Base-by-base conservation (phyloP, 1,140 invertebrate species). In the Teleogryllus occipitalis region DNA sequence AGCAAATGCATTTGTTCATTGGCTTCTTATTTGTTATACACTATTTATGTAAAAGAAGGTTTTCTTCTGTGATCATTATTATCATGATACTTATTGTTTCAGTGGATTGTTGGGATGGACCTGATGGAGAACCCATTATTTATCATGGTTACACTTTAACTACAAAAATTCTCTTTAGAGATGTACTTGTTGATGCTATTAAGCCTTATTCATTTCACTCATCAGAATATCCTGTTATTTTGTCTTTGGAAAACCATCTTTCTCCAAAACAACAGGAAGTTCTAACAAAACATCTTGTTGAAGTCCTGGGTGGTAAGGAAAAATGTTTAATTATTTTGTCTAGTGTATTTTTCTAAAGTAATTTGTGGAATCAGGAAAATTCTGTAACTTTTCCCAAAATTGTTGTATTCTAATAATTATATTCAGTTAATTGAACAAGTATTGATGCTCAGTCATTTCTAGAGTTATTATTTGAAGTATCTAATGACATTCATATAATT, bases 31-130 rank as follows among this genome's bases (percentile, higher is more conserved):
- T 39, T n/a, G n/a, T n/a, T 39, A 39, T 39, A 5, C 5, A 39
- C 5, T 39, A 39, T 39, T 39, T 2, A 39, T 39, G 27, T 39
- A 39, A 2, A n/a, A n/a, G n/a, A n/a, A n/a, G 27, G 1, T 39
- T 39, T 39, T 39, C 5, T 39, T 2, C 27, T 39, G 27, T 39
- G 27, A 39, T 39, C 27, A 39, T 39, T 39, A 39, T 39, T 39
- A 39, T 39, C 27, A 39, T 39, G 27, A 39, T 39, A 39, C 12
- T 74, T 74, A 80, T 82, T 82, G 80, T 82, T 86, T 76, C 83
- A 90, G 89, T 90, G 84, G 90, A 90, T 83, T 86, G 87, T 78
- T 90, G 90, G 90, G 89, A 91, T 83, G 90, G 89, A 7, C 87
- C 89, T 22, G 87, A 90, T 80, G 87, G 85, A 78, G 87, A 89